These are phyloP conservation scores for Eurystomus gularis DNA, from an alignment of 2,113 vertebrate genomes.

Conservation along the genomic window DNA sequence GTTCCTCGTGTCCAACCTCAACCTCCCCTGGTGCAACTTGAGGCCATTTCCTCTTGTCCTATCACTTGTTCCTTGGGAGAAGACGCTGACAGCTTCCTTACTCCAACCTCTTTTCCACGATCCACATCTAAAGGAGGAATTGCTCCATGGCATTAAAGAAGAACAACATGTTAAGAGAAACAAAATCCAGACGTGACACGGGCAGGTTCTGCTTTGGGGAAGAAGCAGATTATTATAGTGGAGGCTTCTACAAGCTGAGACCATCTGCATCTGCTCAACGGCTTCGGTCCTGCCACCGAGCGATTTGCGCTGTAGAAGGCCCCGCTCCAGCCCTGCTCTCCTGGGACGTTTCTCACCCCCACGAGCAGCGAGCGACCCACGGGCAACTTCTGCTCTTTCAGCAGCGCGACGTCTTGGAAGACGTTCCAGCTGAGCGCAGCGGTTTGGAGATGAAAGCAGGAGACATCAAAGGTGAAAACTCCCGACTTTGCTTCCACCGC, in stretches of 20 bases:
- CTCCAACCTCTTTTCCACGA: neutral
- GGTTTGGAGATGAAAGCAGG: neutral
- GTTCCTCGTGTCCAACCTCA: neutral
- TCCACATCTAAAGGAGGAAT: neutral
- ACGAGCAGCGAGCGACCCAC: neutral
- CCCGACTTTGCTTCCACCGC: neutral
- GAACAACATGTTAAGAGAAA: neutral
- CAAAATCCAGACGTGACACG: neutral
- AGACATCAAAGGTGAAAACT: neutral
- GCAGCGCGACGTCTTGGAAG: constrained; percentile 31
- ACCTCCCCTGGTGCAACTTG: neutral
- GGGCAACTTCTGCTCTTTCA: constrained; percentile 36
- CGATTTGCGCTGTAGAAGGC: neutral
- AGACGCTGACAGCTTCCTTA: no score
- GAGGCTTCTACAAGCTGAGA: neutral
- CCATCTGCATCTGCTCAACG: neutral
- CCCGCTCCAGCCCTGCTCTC: neutral
- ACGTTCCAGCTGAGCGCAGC: constrained; percentile 48
- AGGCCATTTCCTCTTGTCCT: neutral
- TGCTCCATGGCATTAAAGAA: neutral
- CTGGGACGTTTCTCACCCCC: constrained; percentile 9
- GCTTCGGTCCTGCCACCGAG: neutral
- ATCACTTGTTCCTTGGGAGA: no score
- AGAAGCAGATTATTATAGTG: neutral
- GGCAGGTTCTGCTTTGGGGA: neutral